Base-by-base conservation (phyloP, 1,140 invertebrate genomes). In the Drosophila tani region DNA sequence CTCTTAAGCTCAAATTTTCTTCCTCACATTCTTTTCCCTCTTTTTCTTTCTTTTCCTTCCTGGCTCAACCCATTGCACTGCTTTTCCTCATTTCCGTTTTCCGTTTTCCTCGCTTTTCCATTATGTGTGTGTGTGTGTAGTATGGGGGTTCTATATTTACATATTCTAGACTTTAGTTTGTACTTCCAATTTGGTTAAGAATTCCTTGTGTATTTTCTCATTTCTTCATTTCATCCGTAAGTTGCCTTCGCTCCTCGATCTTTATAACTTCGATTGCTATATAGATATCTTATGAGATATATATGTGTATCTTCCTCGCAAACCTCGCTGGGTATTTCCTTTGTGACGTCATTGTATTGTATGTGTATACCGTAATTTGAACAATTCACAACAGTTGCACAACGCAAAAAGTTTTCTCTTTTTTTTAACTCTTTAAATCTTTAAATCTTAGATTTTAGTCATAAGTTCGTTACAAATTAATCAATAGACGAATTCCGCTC, bases 181-280 rank as follows among this genome's bases (percentile, higher is more conserved):
- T 90, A 90, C 85, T 90, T 90, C 85, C 85, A 90, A 90, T 90
- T 90, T 87, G 85, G 85, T 90, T 88, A 88, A 88, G 86, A 87
- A 88, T 88, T 87, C 84, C 84, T 90, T 87, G 84, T 87, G 84
- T 87, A 88, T 81, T 88, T 87, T 90, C 21, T 56, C 63, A 53
- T 88, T 75, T 75, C 81, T 64, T 73, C 76, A 49, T 81, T 64
- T 73, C 76, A 49, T 81, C 46, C 62, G 51, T 73, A 64, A 69
- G 50, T 81, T 68, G 41, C 69, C 65, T 58, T 75, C 21, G 57
- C 19, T 70, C 43, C 67, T 73, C 43, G 32, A 24, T 45, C 56
- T 59, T 50, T 35, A 35, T 35, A 35, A 35, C 32, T 35, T 35
- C 32, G 32, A 35, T 35, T 35, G 32, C 45, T 40, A 35, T 73